Evolutionary conservation across 2,797 vertebrate genomes (phyloP).

Genomic region (Ceyx erithaca): DNA sequence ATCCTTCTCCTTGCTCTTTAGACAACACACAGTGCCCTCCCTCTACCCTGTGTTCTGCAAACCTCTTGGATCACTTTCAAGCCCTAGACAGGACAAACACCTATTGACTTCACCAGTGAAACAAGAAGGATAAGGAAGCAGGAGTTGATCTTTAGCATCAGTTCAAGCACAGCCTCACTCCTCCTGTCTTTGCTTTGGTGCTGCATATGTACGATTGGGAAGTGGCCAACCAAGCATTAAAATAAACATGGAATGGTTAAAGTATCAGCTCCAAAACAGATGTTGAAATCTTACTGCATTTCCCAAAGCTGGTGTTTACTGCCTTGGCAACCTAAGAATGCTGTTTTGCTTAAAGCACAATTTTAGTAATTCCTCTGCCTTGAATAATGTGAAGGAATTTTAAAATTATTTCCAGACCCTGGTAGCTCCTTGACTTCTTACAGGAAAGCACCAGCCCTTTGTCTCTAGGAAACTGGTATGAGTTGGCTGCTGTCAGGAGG

Average conservation of each 20-base stretch:
- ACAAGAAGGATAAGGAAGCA: not conserved
- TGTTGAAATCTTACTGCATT: constrained; percentile 64
- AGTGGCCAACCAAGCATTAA: constrained; percentile 47
- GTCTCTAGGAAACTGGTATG: constrained; percentile 32
- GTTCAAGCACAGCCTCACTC: not conserved
- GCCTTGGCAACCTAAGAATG: constrained; percentile 65
- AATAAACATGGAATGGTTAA: constrained; percentile 52
- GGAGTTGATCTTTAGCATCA: not conserved
- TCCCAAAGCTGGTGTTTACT: constrained; percentile 70
- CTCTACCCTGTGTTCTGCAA: not conserved
- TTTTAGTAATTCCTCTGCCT: constrained; percentile 72
- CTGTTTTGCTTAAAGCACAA: constrained; percentile 69
- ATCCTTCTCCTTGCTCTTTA: not conserved
- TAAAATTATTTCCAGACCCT: constrained; percentile 71
- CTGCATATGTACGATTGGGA: not conserved
- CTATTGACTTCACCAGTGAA: not conserved
- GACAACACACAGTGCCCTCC: not conserved
- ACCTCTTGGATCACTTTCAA: not conserved
- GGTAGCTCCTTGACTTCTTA: constrained; percentile 42
- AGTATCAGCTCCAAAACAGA: constrained; percentile 65
- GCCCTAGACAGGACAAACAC: not conserved
- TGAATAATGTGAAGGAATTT: constrained; percentile 72
- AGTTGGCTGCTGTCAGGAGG: constrained; percentile 53
- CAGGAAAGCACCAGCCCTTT: constrained; percentile 32
- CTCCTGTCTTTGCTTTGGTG: constrained; percentile 34